These are phyloP conservation scores for Hermaeophaga mercurialis DNA, from an alignment of 2,888 invertebrate genomes.

Conservation along the genomic window DNA sequence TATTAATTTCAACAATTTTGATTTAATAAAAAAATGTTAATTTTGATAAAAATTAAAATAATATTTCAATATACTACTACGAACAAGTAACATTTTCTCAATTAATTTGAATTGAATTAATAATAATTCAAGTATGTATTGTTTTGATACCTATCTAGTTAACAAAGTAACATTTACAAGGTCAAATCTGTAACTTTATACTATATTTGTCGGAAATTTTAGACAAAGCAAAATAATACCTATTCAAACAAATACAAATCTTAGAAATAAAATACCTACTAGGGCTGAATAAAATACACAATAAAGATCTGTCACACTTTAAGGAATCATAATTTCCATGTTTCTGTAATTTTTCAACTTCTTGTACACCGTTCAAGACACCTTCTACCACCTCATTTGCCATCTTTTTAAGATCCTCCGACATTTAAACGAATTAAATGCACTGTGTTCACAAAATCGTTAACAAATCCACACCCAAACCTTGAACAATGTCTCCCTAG, in stretches of 20 bases:
- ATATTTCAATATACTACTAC: no score
- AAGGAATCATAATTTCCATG: conserved; percentile 39
- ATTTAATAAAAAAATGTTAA: no score
- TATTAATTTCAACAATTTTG: no score
- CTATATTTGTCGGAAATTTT: not conserved
- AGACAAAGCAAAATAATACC: conserved; percentile 10
- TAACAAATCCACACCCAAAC: conserved; percentile 25
- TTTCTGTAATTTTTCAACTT: conserved; percentile 44
- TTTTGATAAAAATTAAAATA: no score
- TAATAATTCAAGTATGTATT: no score
- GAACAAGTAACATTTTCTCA: no score
- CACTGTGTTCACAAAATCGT: conserved; percentile 8
- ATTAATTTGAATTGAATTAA: no score
- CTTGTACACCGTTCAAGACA: conserved; percentile 51
- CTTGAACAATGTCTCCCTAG: conserved; percentile 9
- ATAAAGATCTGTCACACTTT: conserved; percentile 52
- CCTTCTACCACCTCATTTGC: conserved; percentile 54
- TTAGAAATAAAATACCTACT: conserved; percentile 54
- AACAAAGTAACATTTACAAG: not conserved
- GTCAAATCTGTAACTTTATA: conserved; percentile 1
- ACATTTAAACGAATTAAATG: conserved; percentile 35
- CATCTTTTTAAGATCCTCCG: conserved; percentile 44
- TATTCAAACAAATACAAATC: conserved; percentile 6
- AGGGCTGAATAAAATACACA: conserved; percentile 61
- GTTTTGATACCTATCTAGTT: not conserved